Evolutionary conservation across 1,140 invertebrate species (phyloP), one percentile per base, ranked within the genome.

Genomic region (Apocrypta bakeri): DNA sequence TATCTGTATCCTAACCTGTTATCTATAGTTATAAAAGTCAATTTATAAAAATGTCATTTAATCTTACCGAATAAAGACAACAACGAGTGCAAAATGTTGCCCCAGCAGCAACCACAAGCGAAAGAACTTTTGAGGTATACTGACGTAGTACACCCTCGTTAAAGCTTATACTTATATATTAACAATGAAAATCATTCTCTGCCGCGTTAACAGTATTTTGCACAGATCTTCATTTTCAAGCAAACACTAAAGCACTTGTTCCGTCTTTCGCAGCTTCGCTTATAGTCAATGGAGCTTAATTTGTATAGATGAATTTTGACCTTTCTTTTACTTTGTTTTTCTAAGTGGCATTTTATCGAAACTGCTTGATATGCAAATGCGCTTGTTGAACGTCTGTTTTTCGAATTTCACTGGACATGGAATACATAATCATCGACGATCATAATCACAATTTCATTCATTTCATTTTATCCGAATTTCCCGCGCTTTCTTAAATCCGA

Each of bases 401-500:
- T 56, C 17, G 21, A 2, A 56, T 56, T 56, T 56, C 42, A 48
- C 12, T 14, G 14, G 11, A 56, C 48, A 56, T n/a, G 17, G 21
- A n/a, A n/a, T 56, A 42, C 12, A 48, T 37, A 31, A 31, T 1
- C 12, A 8, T 69, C 3, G n/a, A n/a, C n/a, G n/a, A n/a, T n/a
- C n/a, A n/a, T n/a, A n/a, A n/a, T n/a, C n/a, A n/a, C n/a, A n/a
- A n/a, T n/a, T n/a, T n/a, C n/a, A n/a, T n/a, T n/a, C n/a, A n/a
- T 69, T 33, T 69, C 4, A 40, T 73, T 40, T 73, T 42, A 21
- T 9, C n/a, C 7, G 0, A 61, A 61, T 73, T 24, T 73, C 37
- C 37, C 37, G 71, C 48, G 73, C 73, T 29, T 11, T 61, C 9
- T 25, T 61, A 31, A 56, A 75, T 75, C 61, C 42, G 73, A 75